Base-by-base conservation (phyloP, 2,888 invertebrate species). In the Rhingia campestris region DNA sequence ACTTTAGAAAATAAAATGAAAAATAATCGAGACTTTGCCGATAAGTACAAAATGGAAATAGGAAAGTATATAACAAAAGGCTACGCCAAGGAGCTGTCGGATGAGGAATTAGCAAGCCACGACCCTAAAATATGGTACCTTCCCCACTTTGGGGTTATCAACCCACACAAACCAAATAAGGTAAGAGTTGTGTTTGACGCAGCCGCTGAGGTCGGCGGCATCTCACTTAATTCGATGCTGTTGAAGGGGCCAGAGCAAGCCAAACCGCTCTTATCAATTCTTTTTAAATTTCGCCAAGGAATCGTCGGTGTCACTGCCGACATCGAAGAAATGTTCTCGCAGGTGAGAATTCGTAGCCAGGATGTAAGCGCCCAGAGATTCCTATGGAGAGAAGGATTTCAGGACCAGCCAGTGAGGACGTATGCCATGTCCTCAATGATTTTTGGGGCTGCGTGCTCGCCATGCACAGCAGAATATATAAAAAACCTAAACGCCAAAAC, bases 161-260 rank as follows among this genome's bases (percentile, higher is more conserved):
- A 87, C 49, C 86, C 87, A 6, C 87, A 88, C 12, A 88, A 89
- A 54, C 86, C 86, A 0, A 81, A 81, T n/a, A 86, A 87, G 67
- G 49, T 88, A 4, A 69, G 89, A n/a, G 56, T 89, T 3, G 89
- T 89, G 0, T 89, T 86, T 51, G 89, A 90, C 69, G 89, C 89
- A 6, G 89, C 89, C 2, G 89, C 88, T 0, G 14, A 37, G 37
- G 35, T 35, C 3, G 6, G 22, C n/a, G 45, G 45, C 3, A 10
- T 6, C 0, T 86, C 67, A 5, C 69, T 66, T 1, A 49, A 63
- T 5, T 47, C 49, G 0, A 12, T 35, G 10, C 7, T 51, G 10
- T 2, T 51, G 6, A 51, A 32, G 9, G 49, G 49, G 9, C 22
- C 49, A 30, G 49, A 49, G 22, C 49, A 49, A 10, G 22, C 9